Base-by-base conservation (phyloP, 2,113 vertebrate species). In the Perca flavescens region DNA sequence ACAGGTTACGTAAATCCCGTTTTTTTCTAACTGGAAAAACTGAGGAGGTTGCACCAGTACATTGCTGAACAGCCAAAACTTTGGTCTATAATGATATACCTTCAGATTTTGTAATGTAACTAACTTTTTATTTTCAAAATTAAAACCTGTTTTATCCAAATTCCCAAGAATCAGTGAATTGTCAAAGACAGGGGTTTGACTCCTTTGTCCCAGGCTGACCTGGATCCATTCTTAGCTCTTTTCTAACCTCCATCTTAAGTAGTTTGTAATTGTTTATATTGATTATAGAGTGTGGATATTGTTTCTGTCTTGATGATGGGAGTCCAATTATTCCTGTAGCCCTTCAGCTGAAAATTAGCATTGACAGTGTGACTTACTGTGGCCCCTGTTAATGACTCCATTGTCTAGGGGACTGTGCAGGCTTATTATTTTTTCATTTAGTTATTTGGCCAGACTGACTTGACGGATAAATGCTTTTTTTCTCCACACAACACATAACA, bases 341-440 rank as follows among this genome's bases (percentile, higher is more conserved):
- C 79, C 70, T 79, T 81, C 40, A 87, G 56, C 52, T 49, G 22
- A 64, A 84, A 81, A 88, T 84, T 79, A 79, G 54, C 77, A 79
- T 66, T 85, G 57, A 70, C 52, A 72, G 47, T 74, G 40, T 80
- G 73, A 90, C 78, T 82, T 40, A 74, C 25, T 28, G 28, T 16
- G 49, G 78, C 78, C 67, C 19, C 9, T n/a, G 69, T 50, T 63
- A 82, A 77, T 80, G 75, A 78, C 62, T 73, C 22, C 1, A 43
- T 63, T 36, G 63, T 74, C 72, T 72, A 19, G 43, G 76, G 65
- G 76, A 85, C 56, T 49, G 17, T 64, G 19, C 22, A 68, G 53
- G 19, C 62, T 78, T 66, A 58, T 82, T 61, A 72, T 69, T 74
- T 67, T 79, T 86, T 78, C 50, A 79, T 79, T 53, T 57, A 11